Evolutionary conservation across 2,888 invertebrate species (phyloP).

Genomic region (Muschampia plurimacula): DNA sequence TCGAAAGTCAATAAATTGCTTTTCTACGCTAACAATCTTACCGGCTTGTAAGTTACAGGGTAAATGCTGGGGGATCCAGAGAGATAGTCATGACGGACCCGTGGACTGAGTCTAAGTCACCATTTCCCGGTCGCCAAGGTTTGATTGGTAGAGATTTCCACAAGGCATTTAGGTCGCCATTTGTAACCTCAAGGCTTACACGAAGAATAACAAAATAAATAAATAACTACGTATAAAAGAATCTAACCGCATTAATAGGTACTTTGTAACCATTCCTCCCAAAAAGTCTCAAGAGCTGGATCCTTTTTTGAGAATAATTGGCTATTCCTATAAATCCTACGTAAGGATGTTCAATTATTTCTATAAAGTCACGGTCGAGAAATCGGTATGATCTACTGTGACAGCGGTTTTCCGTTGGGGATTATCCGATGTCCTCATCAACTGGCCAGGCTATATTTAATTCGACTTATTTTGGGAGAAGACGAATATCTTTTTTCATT

Average conservation of each 20-base stretch:
- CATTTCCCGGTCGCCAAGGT: too few species aligned
- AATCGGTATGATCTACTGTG: conserved; percentile 30
- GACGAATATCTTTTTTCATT: conserved; percentile 16
- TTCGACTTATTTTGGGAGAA: conserved; percentile 20
- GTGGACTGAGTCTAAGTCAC: too few species aligned
- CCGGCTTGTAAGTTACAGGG: too few species aligned
- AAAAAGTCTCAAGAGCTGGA: background rate
- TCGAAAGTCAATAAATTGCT: too few species aligned
- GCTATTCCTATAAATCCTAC: conserved; percentile 16
- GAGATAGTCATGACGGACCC: too few species aligned
- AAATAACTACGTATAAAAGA: background rate
- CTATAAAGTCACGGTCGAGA: conserved; percentile 16
- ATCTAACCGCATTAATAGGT: background rate
- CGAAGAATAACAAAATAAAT: too few species aligned
- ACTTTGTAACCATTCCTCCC: background rate
- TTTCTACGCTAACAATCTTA: too few species aligned
- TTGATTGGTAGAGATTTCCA: too few species aligned
- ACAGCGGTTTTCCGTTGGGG: conserved; percentile 26
- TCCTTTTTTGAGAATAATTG: background rate
- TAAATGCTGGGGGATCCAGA: too few species aligned
- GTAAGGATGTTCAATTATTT: conserved; percentile 28
- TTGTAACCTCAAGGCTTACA: too few species aligned
- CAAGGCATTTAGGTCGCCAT: too few species aligned
- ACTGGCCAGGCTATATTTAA: conserved; percentile 19
- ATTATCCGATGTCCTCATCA: conserved; percentile 21